These are phyloP conservation scores for Anarrhichthys ocellatus DNA, from an alignment of 2,113 vertebrate genomes.

Conservation along the genomic window DNA sequence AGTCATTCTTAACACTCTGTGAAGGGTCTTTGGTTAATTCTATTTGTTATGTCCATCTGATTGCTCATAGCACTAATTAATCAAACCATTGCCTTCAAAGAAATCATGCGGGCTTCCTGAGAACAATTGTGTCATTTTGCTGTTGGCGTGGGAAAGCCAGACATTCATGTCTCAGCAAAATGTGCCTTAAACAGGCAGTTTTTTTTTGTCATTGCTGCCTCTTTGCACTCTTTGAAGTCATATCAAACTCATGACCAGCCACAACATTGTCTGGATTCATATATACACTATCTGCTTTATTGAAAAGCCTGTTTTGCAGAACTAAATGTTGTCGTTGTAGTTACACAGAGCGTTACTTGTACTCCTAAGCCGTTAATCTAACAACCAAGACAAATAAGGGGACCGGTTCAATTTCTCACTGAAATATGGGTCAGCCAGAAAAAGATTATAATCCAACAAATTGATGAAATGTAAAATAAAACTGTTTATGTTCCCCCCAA, in stretches of 20 bases:
- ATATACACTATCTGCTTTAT: not conserved
- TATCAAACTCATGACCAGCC: constrained; percentile 22
- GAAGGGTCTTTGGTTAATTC: not conserved
- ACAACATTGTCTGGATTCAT: constrained; percentile 1
- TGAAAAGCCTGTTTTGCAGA: not conserved
- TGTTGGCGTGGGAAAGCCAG: constrained; percentile 42
- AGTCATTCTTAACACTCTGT: not conserved
- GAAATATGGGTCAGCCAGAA: not conserved
- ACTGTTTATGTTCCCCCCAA: not conserved
- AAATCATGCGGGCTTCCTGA: constrained; percentile 24
- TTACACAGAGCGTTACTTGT: not conserved
- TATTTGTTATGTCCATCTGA: constrained; percentile 2
- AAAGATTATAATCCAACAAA: not conserved
- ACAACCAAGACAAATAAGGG: not conserved
- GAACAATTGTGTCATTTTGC: constrained; percentile 40
- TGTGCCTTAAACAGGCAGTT: constrained; percentile 8
- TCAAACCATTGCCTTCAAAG: constrained; percentile 31
- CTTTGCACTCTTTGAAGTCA: constrained; percentile 1
- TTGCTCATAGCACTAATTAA: constrained; percentile 18
- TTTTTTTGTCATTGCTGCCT: constrained; percentile 7
- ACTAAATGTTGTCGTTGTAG: not conserved
- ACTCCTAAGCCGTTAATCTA: not conserved
- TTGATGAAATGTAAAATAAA: not conserved
- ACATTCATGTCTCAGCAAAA: constrained; percentile 12
- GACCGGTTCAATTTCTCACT: not conserved